Evolutionary conservation across 2,113 vertebrate species (phyloP).

Genomic region (Dipodomys spectabilis): DNA sequence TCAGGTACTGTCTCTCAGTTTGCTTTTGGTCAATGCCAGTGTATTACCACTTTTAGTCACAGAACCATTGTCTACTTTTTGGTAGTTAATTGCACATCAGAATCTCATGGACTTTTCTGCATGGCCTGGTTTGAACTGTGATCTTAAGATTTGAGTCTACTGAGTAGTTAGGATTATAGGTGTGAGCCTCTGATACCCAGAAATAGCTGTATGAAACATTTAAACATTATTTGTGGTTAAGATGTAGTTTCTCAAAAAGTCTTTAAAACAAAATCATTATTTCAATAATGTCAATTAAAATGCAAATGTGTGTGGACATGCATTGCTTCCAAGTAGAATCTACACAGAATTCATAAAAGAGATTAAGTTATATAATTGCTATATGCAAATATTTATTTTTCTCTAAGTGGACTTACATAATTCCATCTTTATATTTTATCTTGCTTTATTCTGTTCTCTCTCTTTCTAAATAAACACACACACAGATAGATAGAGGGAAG

Average conservation of each 20-base stretch:
- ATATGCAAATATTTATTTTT: not conserved
- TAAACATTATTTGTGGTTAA: not conserved
- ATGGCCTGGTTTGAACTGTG: no score
- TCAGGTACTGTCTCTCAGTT: no score
- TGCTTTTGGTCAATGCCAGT: no score
- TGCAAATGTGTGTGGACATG: not conserved
- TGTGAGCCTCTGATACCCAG: no score
- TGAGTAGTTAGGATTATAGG: no score
- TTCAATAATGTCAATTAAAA: constrained; percentile 6
- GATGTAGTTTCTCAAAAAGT: not conserved
- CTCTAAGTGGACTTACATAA: not conserved
- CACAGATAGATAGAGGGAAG: no score
- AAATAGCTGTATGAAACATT: not conserved
- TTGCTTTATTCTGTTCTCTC: not conserved
- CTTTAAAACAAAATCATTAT: not conserved
- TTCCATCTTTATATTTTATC: not conserved
- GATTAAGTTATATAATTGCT: not conserved
- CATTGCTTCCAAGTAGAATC: not conserved
- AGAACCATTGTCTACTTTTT: no score
- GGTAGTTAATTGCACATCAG: no score
- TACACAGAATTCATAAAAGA: not conserved
- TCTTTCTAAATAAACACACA: no score
- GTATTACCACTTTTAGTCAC: no score
- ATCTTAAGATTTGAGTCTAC: no score
- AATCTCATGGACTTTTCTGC: no score